Evolutionary conservation across 2,797 vertebrate genomes (phyloP).

Genomic region (Peromyscus eremicus): DNA sequence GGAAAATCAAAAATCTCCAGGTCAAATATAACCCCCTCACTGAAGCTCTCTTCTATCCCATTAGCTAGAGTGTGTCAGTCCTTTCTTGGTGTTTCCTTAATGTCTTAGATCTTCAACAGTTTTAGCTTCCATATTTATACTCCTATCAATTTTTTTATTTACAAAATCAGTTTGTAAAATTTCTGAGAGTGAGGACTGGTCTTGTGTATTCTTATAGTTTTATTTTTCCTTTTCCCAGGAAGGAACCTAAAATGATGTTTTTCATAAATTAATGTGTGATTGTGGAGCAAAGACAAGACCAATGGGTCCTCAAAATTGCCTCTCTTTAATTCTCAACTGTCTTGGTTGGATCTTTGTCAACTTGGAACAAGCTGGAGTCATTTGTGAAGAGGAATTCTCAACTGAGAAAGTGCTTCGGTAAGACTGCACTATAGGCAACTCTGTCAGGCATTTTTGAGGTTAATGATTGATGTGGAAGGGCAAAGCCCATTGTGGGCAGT

Average conservation of each 20-base stretch:
- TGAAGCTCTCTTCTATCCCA: not conserved
- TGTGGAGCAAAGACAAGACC: not conserved
- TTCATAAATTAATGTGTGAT: not conserved
- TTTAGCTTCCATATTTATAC: not conserved
- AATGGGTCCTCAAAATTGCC: not conserved
- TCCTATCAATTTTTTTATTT: constrained; percentile 11
- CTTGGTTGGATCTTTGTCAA: not conserved
- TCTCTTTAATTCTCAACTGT: not conserved
- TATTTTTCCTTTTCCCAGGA: not conserved
- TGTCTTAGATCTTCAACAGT: not conserved
- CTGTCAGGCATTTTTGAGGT: not conserved
- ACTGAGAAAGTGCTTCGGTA: not conserved
- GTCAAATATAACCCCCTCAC: not conserved
- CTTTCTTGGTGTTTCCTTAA: not conserved
- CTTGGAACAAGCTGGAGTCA: not conserved
- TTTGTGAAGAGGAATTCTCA: not conserved
- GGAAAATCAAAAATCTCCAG: constrained; percentile 8
- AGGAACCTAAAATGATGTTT: not conserved
- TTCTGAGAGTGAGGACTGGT: not conserved
- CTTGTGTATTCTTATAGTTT: not conserved
- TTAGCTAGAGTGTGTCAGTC: not conserved
- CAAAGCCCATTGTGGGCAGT: not conserved
- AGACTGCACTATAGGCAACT: not conserved
- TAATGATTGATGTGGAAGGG: not conserved
- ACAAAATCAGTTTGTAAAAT: not conserved